Evolutionary conservation across 2,888 invertebrate species (phyloP).

Genomic region (Minunthozetes semirufus): DNA sequence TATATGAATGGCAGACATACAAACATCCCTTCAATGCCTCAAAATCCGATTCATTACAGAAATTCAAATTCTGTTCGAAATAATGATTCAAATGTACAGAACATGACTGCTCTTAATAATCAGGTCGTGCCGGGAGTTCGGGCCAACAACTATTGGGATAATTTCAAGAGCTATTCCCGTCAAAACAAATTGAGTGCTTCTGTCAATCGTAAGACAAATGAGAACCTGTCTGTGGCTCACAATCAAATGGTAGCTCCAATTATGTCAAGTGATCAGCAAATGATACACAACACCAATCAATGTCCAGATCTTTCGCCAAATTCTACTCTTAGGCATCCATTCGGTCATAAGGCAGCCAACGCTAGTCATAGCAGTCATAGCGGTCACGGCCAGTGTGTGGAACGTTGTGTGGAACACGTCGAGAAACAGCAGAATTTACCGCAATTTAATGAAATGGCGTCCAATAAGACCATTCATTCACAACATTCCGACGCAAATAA

Average conservation of each 20-base stretch:
- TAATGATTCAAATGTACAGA: neutral
- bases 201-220: constrained; percentile 38
- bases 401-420: neutral
- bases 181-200: constrained; percentile 63
- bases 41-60: neutral
- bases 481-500: constrained; percentile 5
- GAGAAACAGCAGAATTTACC: constrained; percentile 25
- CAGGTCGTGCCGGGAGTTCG: constrained; percentile 83
- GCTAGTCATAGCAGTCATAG: constrained; percentile 21
- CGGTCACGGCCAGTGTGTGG: constrained; percentile 11
- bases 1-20: constrained; percentile 15
- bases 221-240: constrained; percentile 24
- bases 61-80: constrained; percentile 11
- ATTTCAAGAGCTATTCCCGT: constrained; percentile 81
- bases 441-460: neutral
- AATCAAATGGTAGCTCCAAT: constrained; percentile 14
- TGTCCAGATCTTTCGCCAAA: constrained; percentile 7
- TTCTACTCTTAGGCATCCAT: constrained; percentile 12
- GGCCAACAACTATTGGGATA: constrained; percentile 90
- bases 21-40: neutral
- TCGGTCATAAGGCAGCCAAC: constrained; percentile 13
- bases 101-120: constrained; percentile 61
- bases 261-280: neutral
- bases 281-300: constrained; percentile 7
- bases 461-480: neutral